Evolutionary conservation across 1,140 invertebrate species (phyloP).

Genomic region (Sinella curviseta): DNA sequence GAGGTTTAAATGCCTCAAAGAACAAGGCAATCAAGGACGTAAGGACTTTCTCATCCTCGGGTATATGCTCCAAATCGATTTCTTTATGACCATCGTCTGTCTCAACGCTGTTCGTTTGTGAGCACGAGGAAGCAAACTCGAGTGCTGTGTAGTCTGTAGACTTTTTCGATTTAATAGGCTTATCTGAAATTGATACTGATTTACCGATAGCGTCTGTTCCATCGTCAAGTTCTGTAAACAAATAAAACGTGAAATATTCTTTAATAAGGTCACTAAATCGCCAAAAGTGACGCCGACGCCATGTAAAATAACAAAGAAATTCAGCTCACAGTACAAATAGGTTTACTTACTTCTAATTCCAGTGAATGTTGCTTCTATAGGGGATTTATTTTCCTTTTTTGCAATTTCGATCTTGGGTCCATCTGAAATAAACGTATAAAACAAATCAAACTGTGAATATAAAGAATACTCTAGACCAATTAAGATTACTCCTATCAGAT

Average conservation of each 20-base stretch:
- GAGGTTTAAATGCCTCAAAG: background rate
- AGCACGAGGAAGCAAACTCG: background rate
- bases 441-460: background rate
- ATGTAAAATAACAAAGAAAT: background rate
- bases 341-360: background rate
- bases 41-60: background rate
- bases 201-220: background rate
- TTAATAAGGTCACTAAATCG: too few species aligned
- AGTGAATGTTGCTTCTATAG: slow-evolving; percentile 7
- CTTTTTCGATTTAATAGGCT: background rate
- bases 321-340: background rate
- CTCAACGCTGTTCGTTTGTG: slow-evolving; percentile 14
- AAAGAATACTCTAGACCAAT: background rate
- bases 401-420: background rate
- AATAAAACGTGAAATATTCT: background rate
- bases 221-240: background rate
- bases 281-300: background rate
- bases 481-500: background rate
- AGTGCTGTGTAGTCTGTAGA: slow-evolving; percentile 3
- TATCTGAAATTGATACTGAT: background rate
- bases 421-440: background rate
- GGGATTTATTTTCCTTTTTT: background rate
- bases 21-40: background rate
- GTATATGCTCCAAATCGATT: background rate
- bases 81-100: slow-evolving; percentile 10